Evolutionary conservation across 2,113 vertebrate species (phyloP).

Genomic region (Acrocephalus kingi): DNA sequence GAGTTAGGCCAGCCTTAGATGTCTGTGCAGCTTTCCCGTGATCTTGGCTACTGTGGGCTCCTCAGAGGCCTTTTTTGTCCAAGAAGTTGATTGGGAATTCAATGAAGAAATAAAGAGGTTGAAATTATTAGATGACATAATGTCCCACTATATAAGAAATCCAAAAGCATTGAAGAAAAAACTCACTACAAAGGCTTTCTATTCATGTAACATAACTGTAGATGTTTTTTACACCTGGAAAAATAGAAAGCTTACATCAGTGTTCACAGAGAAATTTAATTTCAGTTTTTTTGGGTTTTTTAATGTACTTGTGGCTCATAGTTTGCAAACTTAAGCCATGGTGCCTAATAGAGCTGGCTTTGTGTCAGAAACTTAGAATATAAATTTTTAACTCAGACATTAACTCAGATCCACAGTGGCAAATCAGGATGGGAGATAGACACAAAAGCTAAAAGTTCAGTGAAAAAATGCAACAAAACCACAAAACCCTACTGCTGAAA

Average conservation of each 20-base stretch:
- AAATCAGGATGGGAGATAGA: background rate
- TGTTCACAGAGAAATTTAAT: background rate
- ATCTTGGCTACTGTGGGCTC: background rate
- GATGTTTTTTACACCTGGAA: background rate
- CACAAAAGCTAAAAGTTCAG: background rate
- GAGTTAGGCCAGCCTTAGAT: background rate
- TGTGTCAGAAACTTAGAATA: background rate
- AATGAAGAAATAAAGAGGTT: background rate
- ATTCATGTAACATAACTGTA: background rate
- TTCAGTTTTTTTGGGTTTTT: accelerated
- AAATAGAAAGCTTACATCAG: background rate
- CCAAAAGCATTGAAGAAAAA: background rate
- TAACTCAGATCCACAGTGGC: background rate
- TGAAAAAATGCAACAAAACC: background rate
- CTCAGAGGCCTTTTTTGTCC: background rate
- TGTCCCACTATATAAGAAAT: background rate
- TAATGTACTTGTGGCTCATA: background rate
- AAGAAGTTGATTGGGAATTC: background rate
- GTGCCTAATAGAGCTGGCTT: background rate
- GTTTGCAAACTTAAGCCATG: background rate
- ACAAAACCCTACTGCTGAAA: background rate
- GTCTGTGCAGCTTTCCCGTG: background rate
- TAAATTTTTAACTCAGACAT: background rate
- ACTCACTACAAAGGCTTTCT: background rate
- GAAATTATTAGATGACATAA: background rate